These are phyloP conservation scores for Cynopterus brachyotis DNA, from an alignment of 2,113 vertebrate genomes.

Conservation along the genomic window DNA sequence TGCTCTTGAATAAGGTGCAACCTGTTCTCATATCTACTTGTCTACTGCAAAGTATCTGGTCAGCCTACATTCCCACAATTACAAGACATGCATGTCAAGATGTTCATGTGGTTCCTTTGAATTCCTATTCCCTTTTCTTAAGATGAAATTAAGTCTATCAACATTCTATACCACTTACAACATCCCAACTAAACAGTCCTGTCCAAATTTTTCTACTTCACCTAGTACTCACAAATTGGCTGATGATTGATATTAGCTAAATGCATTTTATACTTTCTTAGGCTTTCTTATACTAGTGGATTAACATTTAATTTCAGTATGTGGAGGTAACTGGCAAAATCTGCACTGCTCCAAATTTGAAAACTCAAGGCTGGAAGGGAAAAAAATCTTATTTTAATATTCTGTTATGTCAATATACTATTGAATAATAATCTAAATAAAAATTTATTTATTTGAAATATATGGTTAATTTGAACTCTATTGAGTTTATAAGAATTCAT, in stretches of 20 bases:
- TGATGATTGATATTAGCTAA: background rate
- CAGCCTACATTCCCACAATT: background rate
- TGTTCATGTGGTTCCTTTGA: background rate
- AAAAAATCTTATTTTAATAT: background rate
- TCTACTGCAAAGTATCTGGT: background rate
- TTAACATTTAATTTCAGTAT: background rate
- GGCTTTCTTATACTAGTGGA: background rate
- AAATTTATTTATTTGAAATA: background rate
- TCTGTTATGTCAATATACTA: background rate
- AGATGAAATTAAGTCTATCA: background rate
- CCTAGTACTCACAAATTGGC: too few relatives aligned
- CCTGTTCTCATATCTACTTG: too few relatives aligned
- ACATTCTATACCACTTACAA: background rate
- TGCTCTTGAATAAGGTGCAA: background rate
- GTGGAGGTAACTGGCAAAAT: background rate
- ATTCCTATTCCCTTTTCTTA: background rate
- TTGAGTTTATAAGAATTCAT: background rate
- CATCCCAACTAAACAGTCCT: background rate
- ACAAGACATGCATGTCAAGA: too few relatives aligned
- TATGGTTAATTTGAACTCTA: background rate
- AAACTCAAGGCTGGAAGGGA: background rate
- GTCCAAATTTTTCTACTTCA: background rate
- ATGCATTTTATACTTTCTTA: background rate
- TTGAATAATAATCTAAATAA: background rate
- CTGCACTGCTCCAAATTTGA: background rate